These are phyloP conservation scores for Pseudorhombus dupliciocellatus DNA, from an alignment of 2,113 vertebrate species.

Conservation along the genomic window DNA sequence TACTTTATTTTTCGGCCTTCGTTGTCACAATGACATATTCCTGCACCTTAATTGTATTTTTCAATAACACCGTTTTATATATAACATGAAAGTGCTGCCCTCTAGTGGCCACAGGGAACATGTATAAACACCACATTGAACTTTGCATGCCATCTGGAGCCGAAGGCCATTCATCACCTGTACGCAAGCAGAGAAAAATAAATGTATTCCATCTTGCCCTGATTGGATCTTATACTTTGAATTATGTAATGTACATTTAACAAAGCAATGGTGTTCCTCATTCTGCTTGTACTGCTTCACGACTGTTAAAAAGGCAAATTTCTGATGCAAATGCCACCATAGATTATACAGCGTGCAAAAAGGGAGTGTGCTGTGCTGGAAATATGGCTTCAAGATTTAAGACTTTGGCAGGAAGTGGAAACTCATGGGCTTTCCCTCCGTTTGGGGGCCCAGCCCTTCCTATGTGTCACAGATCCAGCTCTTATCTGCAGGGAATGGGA, in stretches of 20 bases:
- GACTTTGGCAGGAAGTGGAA: constrained; percentile 47
- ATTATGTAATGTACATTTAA: neutral
- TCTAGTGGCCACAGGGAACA: constrained; percentile 37
- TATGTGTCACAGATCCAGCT: constrained; percentile 14
- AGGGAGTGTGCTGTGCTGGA: constrained; percentile 16
- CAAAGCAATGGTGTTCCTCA: neutral
- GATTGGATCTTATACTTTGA: neutral
- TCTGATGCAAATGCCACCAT: constrained; percentile 52
- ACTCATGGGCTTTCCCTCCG: constrained; percentile 42
- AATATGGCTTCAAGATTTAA: constrained; percentile 1
- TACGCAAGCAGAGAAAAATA: constrained; percentile 18
- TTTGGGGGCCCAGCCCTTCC: constrained; percentile 61
- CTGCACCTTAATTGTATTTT: neutral
- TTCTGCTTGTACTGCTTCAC: neutral
- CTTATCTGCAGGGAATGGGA: constrained; percentile 52
- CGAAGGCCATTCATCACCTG: neutral
- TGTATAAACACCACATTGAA: neutral
- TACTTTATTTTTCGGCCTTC: neutral
- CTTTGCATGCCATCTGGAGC: constrained; percentile 1
- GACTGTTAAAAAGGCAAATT: constrained; percentile 33
- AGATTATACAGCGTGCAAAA: constrained; percentile 9
- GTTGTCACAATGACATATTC: constrained; percentile 12
- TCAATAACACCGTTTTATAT: neutral
- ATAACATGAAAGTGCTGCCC: constrained; percentile 50
- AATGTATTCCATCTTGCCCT: neutral